phyloP scores from a whole-genome alignment of 2,888 invertebrate genomes.

The Portevinia maculata region DNA sequence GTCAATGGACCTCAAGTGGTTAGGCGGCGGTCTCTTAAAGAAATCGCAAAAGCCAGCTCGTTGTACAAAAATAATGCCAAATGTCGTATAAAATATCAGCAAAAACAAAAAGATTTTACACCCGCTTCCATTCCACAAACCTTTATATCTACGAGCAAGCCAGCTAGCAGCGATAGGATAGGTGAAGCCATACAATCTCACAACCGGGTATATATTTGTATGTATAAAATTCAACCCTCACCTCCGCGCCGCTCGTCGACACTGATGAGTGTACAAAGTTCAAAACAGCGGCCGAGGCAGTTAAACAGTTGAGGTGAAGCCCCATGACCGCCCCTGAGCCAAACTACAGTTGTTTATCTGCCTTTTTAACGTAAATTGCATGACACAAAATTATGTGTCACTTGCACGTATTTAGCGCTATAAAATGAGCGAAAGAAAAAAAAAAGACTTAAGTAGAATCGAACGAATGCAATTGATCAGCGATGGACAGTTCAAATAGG shows the following conservation, averaged over 20 bases:
- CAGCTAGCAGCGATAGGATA: not conserved
- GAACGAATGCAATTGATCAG: slow-evolving; percentile 63
- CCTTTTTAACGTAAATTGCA: slow-evolving; percentile 77
- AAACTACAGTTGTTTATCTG: slow-evolving; percentile 73
- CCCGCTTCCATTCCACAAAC: not conserved
- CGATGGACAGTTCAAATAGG: slow-evolving; percentile 48
- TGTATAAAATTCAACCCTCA: slow-evolving; percentile 14
- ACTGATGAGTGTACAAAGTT: slow-evolving; percentile 54
- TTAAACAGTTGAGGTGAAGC: slow-evolving; percentile 70
- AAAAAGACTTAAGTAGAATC: slow-evolving; percentile 17
- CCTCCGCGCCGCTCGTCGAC: not conserved
- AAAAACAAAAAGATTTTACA: slow-evolving; percentile 23
- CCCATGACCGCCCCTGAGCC: slow-evolving; percentile 63
- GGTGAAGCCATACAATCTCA: slow-evolving; percentile 47
- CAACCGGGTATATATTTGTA: slow-evolving; percentile 5
- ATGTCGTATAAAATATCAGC: too few relatives aligned
- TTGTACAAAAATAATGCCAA: too few relatives aligned
- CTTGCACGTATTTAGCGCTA: slow-evolving; percentile 68
- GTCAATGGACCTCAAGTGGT: too few relatives aligned
- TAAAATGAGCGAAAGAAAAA: slow-evolving; percentile 31
- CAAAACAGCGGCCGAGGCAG: slow-evolving; percentile 68
- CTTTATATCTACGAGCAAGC: not conserved
- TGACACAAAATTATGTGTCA: slow-evolving; percentile 76
- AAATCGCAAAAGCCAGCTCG: too few relatives aligned
- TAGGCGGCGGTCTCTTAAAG: too few relatives aligned